Base-by-base conservation (phyloP, 2,888 invertebrate species). In the Campopleginae sp. region DNA sequence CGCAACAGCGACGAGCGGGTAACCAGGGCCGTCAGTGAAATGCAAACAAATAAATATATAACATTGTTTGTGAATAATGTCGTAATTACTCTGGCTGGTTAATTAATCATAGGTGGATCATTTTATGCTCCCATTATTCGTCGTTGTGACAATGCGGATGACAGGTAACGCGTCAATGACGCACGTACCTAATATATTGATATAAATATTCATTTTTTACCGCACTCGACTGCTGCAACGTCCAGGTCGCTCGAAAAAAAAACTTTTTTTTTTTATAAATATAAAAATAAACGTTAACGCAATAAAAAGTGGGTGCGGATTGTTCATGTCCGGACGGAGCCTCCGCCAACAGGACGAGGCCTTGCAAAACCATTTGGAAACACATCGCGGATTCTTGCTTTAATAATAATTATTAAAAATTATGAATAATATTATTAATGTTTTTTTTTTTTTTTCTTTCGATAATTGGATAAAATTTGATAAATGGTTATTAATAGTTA, bases 271-370 rank as follows among this genome's bases (percentile, higher is more conserved):
- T 38, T 38, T 38, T 38, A 7, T 38, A 3, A 61, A 71, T 14
- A 70, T 19, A 54, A 19, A 38, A 5, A 19, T 38, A 23, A 44
- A 65, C 44, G 23, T 27, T 42, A 54, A n/a, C 23, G 14, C 12
- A 17, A 42, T 58, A 17, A 58, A 19, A 46, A 33, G 70, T 44
- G 71, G 71, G 61, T 71, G 79, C 63, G 71, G 46, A 46, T 58
- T 61, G 70, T 71, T 66, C 44, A 51, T 14, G 10, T 66, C 17
- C 10, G 19, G 33, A n/a, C n/a, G 46, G 17, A 78, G 75, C 51
- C 61, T 66, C 74, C 48, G 66, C 65, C 38, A 46, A 46, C 74
- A 33, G 33, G 82, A 76, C 85, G 71, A 75, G 75, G 70, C 85
- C 51, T 46, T 82, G 31, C 63, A 51, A 27, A 71, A 12, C 75